Evolutionary conservation across 2,113 vertebrate genomes (phyloP), one percentile per base, ranked within the genome.

Genomic region (Gallinago undulata): DNA sequence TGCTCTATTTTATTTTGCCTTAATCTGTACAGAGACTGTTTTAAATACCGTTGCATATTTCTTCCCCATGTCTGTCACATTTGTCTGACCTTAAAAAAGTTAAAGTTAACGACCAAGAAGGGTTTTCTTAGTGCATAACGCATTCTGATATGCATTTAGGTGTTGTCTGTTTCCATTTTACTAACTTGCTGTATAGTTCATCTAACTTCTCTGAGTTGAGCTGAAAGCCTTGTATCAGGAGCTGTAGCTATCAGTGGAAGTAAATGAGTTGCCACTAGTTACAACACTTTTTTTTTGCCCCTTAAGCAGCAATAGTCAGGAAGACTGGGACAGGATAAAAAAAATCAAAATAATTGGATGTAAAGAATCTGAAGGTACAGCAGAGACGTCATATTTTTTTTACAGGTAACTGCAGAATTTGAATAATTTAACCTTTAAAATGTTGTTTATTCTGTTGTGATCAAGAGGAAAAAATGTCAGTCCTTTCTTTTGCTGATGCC

Each of bases 401-500:
- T 95, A 96, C 55, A 95, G 67, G 84, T 97, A 97, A 72, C 95
- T 83, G 80, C 80, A 96, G 84, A 97, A 97, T 97, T 97, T 98
- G 96, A 98, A 98, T 98, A 97, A 97, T 95, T 98, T 98, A 98
- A 97, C 97, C 97, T 98, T 98, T 97, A 97, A 97, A 98, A 95
- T 96, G 88, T 97, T 97, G 95, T 97, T 97, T 96, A 90, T 97
- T 98, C 97, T 97, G 96, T 97, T 97, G 90, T 95, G 96, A 98
- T 98, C 93, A 97, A 97, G 97, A 97, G 83, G 93, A 97, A 95
- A 94, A 98, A 97, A 97, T 97, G 97, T 95, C 96, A 96, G 74
- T 97, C 56, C 96, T 97, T 97, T 97, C 95, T 96, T 96, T 96
- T 96, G 85, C 93, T 97, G 94, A 95, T 98, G 96, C 96, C 97